These are phyloP conservation scores for Ashinkailepas kermadecensis DNA, from an alignment of 2,888 invertebrate genomes.

Conservation along the genomic window DNA sequence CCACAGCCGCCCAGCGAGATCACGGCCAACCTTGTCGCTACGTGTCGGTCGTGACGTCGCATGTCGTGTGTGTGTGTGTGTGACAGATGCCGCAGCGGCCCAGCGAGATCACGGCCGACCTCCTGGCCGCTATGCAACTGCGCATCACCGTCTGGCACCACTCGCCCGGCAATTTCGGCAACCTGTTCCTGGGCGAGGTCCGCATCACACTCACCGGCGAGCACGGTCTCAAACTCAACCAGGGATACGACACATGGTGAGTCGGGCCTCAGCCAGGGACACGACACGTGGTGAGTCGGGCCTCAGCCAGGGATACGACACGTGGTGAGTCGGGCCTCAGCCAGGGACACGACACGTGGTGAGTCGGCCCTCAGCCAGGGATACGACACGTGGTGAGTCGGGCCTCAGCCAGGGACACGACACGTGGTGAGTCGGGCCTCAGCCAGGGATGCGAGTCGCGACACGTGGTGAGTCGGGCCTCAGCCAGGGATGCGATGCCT, in stretches of 20 bases:
- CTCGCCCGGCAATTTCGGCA: slow-evolving; percentile 63
- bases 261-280: slow-evolving; percentile 35
- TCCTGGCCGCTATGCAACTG: slow-evolving; percentile 41
- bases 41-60: slow-evolving; percentile 41
- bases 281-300: neutral
- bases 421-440: too few relatives aligned
- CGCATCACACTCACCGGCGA: slow-evolving; percentile 61
- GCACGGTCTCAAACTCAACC: slow-evolving; percentile 7
- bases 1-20: slow-evolving; percentile 18
- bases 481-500: neutral
- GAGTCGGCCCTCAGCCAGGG: too few relatives aligned
- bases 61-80: too few relatives aligned
- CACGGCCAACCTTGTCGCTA: slow-evolving; percentile 25
- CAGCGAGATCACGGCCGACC: slow-evolving; percentile 27
- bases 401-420: too few relatives aligned
- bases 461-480: neutral
- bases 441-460: too few relatives aligned
- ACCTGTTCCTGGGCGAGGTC: slow-evolving; percentile 82
- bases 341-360: too few relatives aligned
- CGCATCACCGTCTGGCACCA: slow-evolving; percentile 82
- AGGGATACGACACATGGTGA: slow-evolving; percentile 65
- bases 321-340: too few relatives aligned
- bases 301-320: too few relatives aligned
- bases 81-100: slow-evolving; percentile 15
- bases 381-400: too few relatives aligned